Conservation (phyloP, 2,888 invertebrate genomes). For the Polylopha cassiicola region DNA sequence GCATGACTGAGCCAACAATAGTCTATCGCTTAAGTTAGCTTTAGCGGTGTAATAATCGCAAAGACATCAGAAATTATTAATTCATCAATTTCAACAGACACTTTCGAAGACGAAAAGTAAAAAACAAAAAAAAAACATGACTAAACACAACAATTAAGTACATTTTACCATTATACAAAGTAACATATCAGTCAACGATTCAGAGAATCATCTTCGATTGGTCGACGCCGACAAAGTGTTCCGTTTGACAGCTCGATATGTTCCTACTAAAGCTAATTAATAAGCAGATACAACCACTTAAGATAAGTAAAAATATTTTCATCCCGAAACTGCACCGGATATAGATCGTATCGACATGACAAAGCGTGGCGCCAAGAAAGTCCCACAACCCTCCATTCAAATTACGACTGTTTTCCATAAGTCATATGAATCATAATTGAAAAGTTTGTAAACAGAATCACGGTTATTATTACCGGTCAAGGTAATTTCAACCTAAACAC, state of each 20-base stretch:
- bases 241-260: constrained; percentile 70
- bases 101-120: no score
- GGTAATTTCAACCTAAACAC: constrained; percentile 32
- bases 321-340: constrained; percentile 76
- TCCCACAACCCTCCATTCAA: constrained; percentile 24
- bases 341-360: constrained; percentile 74
- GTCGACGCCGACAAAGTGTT: constrained; percentile 68
- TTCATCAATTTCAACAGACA: no score
- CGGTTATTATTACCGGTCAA: constrained; percentile 24
- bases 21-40: no score
- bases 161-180: constrained; percentile 25
- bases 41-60: no score
- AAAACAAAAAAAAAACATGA: constrained; percentile 30
- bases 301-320: constrained; percentile 77
- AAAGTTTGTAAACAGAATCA: constrained; percentile 26
- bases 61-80: no score
- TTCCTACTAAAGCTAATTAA: constrained; percentile 71
- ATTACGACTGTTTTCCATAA: constrained; percentile 15
- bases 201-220: constrained; percentile 68
- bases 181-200: constrained; percentile 36
- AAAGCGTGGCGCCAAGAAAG: constrained; percentile 72
- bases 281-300: constrained; percentile 77
- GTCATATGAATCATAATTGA: constrained; percentile 30
- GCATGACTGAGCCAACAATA: no score
- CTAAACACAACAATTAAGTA: constrained; percentile 26